Evolutionary conservation across 2,888 invertebrate species (phyloP), one percentile per base, ranked within the genome.

Genomic region (Drosophila mulleri): DNA sequence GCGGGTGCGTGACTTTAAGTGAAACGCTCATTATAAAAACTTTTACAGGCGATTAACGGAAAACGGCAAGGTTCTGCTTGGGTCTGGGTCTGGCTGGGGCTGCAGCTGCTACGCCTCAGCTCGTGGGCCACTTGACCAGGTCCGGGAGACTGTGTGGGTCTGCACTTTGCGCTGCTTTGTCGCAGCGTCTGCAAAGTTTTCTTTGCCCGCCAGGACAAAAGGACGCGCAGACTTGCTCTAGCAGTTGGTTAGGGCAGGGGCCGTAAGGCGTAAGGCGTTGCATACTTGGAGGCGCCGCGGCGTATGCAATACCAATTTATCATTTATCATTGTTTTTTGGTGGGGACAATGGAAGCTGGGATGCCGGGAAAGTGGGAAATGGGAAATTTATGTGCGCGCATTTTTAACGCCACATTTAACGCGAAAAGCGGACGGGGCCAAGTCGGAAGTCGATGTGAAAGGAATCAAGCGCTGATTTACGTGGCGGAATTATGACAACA

Each of bases 371-470:
- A 62, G 7, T 59, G 61, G 54, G 32, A 60, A 61, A 69, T 44
- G 35, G 32, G 64, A 78, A 89, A 91, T 91, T 92, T 91, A 91
- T 92, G 91, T 83, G 83, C 82, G 81, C 83, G 78, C 83, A 91
- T 91, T 91, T 89, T 92, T 91, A 90, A 92, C 92, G 91, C 90
- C 80, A 91, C 92, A 92, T 88, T 84, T 81, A 84, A 79, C 88
- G 81, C 86, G 26, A 45, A 45, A n/a, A 3, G 45, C 32, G 26
- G 42, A 35, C 32, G 32, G 26, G 18, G 20, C 0, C 8, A 7
- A 8, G 47, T 29, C 18, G 26, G 61, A 72, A 80, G 53, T 72
- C 52, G 58, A 20, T 16, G 61, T 44, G 64, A 59, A 65, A 59
- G 48, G 35, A 16, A 57, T 53, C 48, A 35, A 41, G 35, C 58